A percentile compares a stretch with the other conserved stretches of the same genome.
Evolutionary conservation across 1,140 invertebrate species (phyloP).

Genomic region (Drosophila dunni): DNA sequence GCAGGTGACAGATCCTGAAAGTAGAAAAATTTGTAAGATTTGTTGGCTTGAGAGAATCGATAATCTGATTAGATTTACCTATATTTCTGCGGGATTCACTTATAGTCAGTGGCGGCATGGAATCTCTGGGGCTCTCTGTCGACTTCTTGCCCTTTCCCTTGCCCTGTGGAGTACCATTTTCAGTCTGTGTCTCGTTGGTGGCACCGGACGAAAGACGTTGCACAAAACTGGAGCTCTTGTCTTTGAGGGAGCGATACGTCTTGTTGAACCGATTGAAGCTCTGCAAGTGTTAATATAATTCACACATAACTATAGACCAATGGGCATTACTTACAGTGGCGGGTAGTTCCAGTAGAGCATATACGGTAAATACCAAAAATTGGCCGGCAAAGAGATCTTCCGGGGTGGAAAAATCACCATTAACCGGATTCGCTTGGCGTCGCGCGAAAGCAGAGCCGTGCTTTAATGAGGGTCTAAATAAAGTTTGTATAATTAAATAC

Average conservation of each 20-base stretch:
- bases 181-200: slow-evolving; percentile 33
- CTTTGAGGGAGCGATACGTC: slow-evolving; percentile 79
- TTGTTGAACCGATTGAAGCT: slow-evolving; percentile 82
- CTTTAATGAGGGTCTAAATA: slow-evolving; percentile 67
- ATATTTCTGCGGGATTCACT: slow-evolving; percentile 81
- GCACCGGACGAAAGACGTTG: slow-evolving; percentile 59
- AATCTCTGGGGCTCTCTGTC: slow-evolving; percentile 59
- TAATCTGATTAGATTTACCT: no score
- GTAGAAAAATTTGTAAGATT: no score
- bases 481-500: slow-evolving; percentile 1
- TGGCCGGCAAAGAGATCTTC: slow-evolving; percentile 88
- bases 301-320: slow-evolving; percentile 18
- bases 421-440: slow-evolving; percentile 39
- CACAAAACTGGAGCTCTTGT: slow-evolving; percentile 69
- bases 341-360: slow-evolving; percentile 88
- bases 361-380: slow-evolving; percentile 90
- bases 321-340: slow-evolving; percentile 61
- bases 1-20: slow-evolving; percentile 88
- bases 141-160: slow-evolving; percentile 64
- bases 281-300: slow-evolving; percentile 54
- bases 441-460: slow-evolving; percentile 53
- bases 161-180: slow-evolving; percentile 30
- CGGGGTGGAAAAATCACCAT: slow-evolving; percentile 48
- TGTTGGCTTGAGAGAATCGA: no score
- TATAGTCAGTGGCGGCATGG: slow-evolving; percentile 74